Base-by-base conservation (phyloP, 1,140 invertebrate genomes). In the Lysiphlebus fabarum region DNA sequence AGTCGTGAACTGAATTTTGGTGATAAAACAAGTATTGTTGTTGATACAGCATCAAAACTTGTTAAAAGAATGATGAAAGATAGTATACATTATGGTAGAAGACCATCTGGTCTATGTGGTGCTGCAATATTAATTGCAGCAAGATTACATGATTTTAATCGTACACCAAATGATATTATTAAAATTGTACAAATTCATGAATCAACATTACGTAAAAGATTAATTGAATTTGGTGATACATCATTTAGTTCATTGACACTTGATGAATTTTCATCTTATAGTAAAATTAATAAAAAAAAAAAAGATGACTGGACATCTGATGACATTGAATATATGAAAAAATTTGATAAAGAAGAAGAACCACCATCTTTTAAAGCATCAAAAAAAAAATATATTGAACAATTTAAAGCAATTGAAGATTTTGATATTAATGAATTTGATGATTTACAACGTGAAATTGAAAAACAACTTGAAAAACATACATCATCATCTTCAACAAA, bases 61-160 rank as follows among this genome's bases (percentile, higher is more conserved):
- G 93, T 99, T 7, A 90, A 95, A 74, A 82, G 97, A 70, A 99
- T 99, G 97, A 99, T 98, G 77, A 86, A 91, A 68, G 97, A 99
- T 79, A 98, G 93, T 80, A 92, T 99, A 75, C 93, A 97, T 71
- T 95, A 91, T 5, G 97, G 97, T 26, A 82, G 97, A 56, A 81
- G 96, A 70, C 96, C 97, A 10, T 97, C 96, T 1, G 97, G 96
- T 36, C 82, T 99, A 36, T 98, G 96, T 82, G 96, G 96, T 11
- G 96, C 96, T 93, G 96, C 96, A 7, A 78, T 99, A 2, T 78
- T 99, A 9, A 93, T 99, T 72, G 94, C 96, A 37, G 90, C 92
- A 1, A 83, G 96, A 61, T 85, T 98, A 36, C 93, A 98, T 74
- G 89, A 95, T 66, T 98, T 97, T 70, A 91, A 87, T 64, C 83